Conservation (phyloP, 2,113 vertebrate species). For the Saguinus imperator region DNA sequence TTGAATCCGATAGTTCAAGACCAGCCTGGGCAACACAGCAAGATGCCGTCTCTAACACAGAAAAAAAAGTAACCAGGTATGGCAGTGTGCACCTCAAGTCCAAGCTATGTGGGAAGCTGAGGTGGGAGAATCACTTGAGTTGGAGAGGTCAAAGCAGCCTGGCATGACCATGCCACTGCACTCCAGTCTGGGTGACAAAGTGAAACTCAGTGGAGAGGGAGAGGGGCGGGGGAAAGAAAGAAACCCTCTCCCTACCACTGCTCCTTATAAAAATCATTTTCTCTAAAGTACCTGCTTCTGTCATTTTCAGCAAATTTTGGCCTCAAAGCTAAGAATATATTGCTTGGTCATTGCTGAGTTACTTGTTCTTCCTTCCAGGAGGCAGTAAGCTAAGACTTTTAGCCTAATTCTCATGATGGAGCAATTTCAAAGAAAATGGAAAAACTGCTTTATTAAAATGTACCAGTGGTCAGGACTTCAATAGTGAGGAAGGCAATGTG, state of each 20-base stretch:
- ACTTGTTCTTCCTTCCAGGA: not conserved
- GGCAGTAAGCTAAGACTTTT: not conserved
- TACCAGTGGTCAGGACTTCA: not conserved
- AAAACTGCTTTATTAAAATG: not conserved
- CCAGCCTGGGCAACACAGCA: too few relatives aligned
- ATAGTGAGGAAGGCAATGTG: not conserved
- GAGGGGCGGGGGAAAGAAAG: not conserved
- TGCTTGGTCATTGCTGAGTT: not conserved
- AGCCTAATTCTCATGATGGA: not conserved
- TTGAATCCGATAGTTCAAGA: too few relatives aligned
- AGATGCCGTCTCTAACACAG: too few relatives aligned
- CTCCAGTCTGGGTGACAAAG: too few relatives aligned
- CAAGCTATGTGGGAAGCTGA: too few relatives aligned
- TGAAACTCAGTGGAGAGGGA: too few relatives aligned
- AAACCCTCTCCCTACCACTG: not conserved
- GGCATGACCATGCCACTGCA: too few relatives aligned
- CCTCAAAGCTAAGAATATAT: not conserved
- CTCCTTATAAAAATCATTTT: not conserved
- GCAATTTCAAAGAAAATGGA: not conserved
- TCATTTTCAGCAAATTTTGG: not conserved
- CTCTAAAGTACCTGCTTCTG: not conserved
- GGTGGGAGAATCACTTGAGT: too few relatives aligned
- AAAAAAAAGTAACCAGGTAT: too few relatives aligned
- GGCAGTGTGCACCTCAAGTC: too few relatives aligned
- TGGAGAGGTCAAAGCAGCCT: too few relatives aligned